A percentile compares a stretch with the other conserved stretches of the same genome.
phyloP scores from a whole-genome alignment of 2,888 invertebrate species.

The Eulithis testata region DNA sequence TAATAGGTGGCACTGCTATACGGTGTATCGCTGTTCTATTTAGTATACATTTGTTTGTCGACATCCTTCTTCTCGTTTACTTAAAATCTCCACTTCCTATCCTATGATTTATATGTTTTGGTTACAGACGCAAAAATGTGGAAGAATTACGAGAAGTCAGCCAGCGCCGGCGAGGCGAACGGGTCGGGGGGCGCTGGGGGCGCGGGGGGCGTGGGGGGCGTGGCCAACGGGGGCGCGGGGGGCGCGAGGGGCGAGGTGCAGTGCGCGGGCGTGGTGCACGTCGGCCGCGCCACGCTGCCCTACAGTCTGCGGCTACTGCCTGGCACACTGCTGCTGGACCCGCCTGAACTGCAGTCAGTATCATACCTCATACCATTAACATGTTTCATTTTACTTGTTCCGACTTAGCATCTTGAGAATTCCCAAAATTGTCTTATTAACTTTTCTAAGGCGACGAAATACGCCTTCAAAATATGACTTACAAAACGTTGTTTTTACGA shows the following conservation, averaged over 20 bases:
- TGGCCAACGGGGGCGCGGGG: constrained; percentile 33
- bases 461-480: no score
- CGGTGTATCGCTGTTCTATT: no score
- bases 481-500: no score
- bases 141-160: constrained; percentile 43
- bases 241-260: constrained; percentile 48
- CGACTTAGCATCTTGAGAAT: no score
- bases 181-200: constrained; percentile 17
- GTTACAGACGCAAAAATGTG: constrained; percentile 62
- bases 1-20: no score
- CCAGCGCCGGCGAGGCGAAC: constrained; percentile 2
- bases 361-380: no score
- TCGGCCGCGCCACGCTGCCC: constrained; percentile 65
- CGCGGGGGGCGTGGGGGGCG: constrained; percentile 23
- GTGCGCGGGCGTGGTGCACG: constrained; percentile 71
- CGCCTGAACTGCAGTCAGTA: constrained; percentile 54
- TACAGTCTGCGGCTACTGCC: constrained; percentile 69
- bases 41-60: no score
- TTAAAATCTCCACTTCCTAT: no score
- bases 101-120: background rate
- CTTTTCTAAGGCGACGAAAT: no score
- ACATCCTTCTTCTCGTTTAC: no score
- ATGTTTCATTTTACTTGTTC: no score
- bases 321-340: constrained; percentile 56
- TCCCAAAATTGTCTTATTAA: no score